Evolutionary conservation across 2,797 vertebrate genomes (phyloP).

Genomic region (Cirrhinus mrigala): DNA sequence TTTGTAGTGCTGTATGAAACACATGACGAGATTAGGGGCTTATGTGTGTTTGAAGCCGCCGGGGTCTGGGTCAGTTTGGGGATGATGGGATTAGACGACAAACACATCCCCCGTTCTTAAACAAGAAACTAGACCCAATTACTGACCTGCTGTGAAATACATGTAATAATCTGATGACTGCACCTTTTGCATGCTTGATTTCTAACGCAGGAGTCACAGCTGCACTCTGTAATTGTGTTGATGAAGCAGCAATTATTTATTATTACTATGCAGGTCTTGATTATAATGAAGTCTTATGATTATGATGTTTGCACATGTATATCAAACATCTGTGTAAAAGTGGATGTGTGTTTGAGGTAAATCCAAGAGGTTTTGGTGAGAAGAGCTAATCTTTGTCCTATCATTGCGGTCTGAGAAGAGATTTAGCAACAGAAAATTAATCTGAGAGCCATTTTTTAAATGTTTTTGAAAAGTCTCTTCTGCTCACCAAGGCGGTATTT

Average conservation of each 20-base stretch:
- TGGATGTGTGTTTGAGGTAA: background rate
- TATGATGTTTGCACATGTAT: background rate
- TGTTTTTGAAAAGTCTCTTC: too few species aligned
- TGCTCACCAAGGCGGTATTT: background rate
- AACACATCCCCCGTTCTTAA: background rate
- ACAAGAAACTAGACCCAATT: background rate
- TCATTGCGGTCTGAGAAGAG: too few species aligned
- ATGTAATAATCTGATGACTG: background rate
- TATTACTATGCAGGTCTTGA: background rate
- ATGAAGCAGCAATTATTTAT: background rate
- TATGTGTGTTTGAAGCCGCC: conserved; percentile 55
- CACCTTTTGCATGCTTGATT: background rate
- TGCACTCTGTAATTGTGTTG: background rate
- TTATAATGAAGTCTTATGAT: background rate
- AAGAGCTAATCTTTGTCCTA: too few species aligned
- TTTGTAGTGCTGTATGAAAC: conserved; percentile 14
- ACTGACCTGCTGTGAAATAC: conserved; percentile 3
- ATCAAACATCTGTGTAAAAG: background rate
- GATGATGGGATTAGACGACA: conserved; percentile 10
- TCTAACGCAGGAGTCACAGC: background rate
- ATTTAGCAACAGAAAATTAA: too few species aligned
- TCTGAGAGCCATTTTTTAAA: too few species aligned
- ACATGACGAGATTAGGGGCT: conserved; percentile 69
- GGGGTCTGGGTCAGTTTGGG: background rate
- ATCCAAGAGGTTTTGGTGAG: background rate